Base-by-base conservation (phyloP, 1,140 invertebrate species). In the Argopecten irradians region DNA sequence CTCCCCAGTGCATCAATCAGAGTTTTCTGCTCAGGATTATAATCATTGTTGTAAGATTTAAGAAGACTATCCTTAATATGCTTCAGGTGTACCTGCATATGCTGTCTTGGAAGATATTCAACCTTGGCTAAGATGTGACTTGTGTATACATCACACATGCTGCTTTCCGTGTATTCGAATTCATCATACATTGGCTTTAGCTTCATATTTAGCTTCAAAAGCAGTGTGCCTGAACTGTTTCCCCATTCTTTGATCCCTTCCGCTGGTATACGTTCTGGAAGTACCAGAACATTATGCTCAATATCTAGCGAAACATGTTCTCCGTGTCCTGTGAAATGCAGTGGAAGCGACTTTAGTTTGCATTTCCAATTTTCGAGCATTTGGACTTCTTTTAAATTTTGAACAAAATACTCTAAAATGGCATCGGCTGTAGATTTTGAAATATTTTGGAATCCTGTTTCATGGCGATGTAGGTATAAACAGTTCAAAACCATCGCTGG, bases 51-150 rank as follows among this genome's bases (percentile, higher is more conserved):
- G 14, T 46, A 32, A 43, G 35, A 9, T 16, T 41, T 0, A 1
- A 88, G 35, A 84, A 43, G n/a, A 82, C 9, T 22, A 33, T 87
- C 88, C 71, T 36, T 32, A 11, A 91, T 90, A 82, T 88, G 89
- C 3, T 71, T 9, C 8, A 93, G 14, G 88, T 93, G 92, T 16
- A 19, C 16, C 22, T 89, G 34, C 34, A 89, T 88, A 14, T 84
- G 46, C 82, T 14, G 43, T 13, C 36, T 82, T 0, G 86, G 33
- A 14, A 92, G 43, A 22, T 39, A 32, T 0, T 86, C 14, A 82
- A 91, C 89, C 0, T 87, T 85, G 83, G 86, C 83, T 8, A 93
- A 83, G 22, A 93, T 90, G 36, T 92, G 87, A 11, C 71, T 71
- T 32, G 35, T 85, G 71, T 93, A 93, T 34, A 92, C 82, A 28